Base-by-base conservation (phyloP, 2,888 invertebrate genomes). In the Limenitis camilla region DNA sequence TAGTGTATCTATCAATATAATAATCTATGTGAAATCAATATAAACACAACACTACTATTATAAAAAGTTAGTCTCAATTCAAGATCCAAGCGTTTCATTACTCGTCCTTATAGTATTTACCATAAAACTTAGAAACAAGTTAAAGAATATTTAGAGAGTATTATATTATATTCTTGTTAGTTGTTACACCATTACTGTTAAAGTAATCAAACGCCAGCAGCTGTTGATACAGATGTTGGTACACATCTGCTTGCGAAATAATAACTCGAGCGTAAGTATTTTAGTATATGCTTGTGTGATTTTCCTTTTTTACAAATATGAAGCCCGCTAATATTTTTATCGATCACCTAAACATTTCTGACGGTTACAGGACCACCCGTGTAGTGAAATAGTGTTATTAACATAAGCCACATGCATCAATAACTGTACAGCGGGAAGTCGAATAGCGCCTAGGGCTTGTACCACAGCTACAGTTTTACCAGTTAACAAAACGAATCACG, bases 171-270 rank as follows among this genome's bases (percentile, higher is more conserved):
- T 36, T 36, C 29, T 11, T 45, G 36, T 30, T 35, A 36, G 10
- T 32, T 27, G 28, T 19, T 19, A 19, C 19, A 31, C 31, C 30
- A 46, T 49, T 46, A 11, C 41, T 55, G 49, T 33, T 41, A 52
- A 49, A 50, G 53, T 53, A 56, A 56, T 56, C 55, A 56, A 56
- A 53, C 42, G 38, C 36, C 39, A 40, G 49, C 56, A 53, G 53
- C 53, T 52, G 56, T 56, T 53, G 47, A 40, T 56, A 56, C 56
- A 56, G 53, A 56, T 56, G 56, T 53, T 53, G 41, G 35, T 40
- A 43, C 49, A 56, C 56, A 56, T 56, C 56, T 56, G 56, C 42
- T 56, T 56, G 56, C 56, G 56, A 56, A 57, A 59, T 56, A 58
- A 56, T 55, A 58, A 56, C 56, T 41, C 41, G 38, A 45, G 30